Base-by-base conservation (phyloP, 2,797 vertebrate genomes). In the Sarcoramphus papa region DNA sequence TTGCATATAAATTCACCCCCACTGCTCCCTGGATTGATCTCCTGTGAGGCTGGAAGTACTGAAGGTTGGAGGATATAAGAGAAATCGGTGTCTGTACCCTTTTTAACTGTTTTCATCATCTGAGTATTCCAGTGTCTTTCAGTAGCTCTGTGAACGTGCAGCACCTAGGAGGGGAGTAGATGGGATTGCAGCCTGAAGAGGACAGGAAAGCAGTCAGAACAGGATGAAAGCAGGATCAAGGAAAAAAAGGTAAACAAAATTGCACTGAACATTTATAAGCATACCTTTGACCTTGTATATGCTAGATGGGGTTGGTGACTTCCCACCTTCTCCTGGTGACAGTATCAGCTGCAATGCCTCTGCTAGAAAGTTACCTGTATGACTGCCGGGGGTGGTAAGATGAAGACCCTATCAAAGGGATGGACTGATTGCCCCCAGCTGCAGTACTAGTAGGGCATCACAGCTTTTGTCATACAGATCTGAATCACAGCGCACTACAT, bases 281-380 rank as follows among this genome's bases (percentile, higher is more conserved):
- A 0, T 28, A 47, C 41, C 14, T 75, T 59, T 1, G 3, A 40
- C 53, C 21, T 28, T 35, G 21, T 31, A 8, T 30, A 12, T 0
- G 3, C 16, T 41, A 25, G 40, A 35, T 28, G 54, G 21, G 17
- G 31, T 37, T 23, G 54, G 50, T 41, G 70, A 48, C n/a, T 43
- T 35, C 6, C 13, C 27, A 41, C 8, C 37, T 74, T 62, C 57
- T 60, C n/a, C 43, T 30, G 43, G n/a, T 63, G 69, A 33, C 47
- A 35, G 62, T 24, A 11, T 27, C 12, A 9, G 45, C 35, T 83
- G 81, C 64, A 22, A 47, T 37, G 41, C 25, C 40, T 63, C 43
- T 84, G 35, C 27, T 54, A 13, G 30, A 21, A 54, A 37, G 73
- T 24, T 37, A 51, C 48, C 30, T 25, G 17, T 28, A 4, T 30